Base-by-base conservation (phyloP, 2,888 invertebrate genomes). In the Dynastes tityus region DNA sequence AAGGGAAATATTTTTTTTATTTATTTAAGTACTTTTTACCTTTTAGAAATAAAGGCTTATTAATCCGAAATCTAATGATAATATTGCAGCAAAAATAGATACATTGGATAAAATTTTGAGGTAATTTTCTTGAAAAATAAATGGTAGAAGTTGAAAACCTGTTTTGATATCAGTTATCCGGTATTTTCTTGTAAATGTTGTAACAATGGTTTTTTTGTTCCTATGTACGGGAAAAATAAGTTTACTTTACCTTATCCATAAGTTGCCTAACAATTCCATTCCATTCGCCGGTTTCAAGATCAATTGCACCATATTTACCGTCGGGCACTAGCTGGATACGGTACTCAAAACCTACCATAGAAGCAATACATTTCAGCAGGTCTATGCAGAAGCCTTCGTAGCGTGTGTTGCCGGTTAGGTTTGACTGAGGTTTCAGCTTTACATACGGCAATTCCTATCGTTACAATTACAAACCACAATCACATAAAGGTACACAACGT, bases 341-440 rank as follows among this genome's bases (percentile, higher is more conserved):
- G 88, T 93, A 94, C 86, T 92, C 91, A 88, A 94, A 93, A 80
- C 93, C 93, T 82, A 93, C 92, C 90, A 92, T 91, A 80, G 88
- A 88, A 79, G 93, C 91, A 83, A 94, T 91, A 84, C 91, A 91
- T 87, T 90, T 90, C 84, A 94, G 90, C 83, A 94, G 89, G 88
- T 94, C 94, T 84, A 94, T 93, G 89, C 94, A 94, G 89, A 94
- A 94, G 82, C 94, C 94, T 86, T 94, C 93, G 88, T 92, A 94
- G 82, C 92, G 91, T 78, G 91, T 91, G 87, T 93, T 93, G 68
- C 92, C 92, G 79, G 89, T 90, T 83, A 90, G 88, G 87, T 91
- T 91, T 8, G 85, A 84, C 82, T 88, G 88, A 16, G 85, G 84
- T 76, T 84, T 86, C 81, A 88, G 84, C 88, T 88, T 88, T 83